These are phyloP conservation scores for Falco concolor DNA, from an alignment of 2,797 vertebrate species.

Conservation along the genomic window DNA sequence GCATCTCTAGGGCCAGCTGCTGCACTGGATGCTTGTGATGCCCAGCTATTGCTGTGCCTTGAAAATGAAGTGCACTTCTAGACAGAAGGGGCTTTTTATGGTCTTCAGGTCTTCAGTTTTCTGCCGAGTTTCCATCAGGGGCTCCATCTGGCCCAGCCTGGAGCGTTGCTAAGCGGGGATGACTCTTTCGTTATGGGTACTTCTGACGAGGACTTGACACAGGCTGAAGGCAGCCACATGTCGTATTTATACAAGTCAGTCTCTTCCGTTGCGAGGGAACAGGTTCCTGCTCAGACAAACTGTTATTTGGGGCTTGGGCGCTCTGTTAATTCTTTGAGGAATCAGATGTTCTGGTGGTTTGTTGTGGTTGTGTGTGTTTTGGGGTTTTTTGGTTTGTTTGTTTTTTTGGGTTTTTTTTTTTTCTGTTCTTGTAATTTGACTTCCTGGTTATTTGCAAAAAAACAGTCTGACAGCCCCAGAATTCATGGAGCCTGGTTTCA, in stretches of 20 bases:
- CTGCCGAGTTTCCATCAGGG: neutral
- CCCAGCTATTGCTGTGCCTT: neutral
- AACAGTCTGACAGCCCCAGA: neutral
- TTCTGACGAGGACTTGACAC: neutral
- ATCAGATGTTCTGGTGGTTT: neutral
- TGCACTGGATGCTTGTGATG: neutral
- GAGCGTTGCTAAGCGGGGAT: neutral
- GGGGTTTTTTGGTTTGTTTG: no score
- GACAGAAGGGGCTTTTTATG: neutral
- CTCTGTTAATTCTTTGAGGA: neutral
- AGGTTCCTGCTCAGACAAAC: neutral
- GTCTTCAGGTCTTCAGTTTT: neutral
- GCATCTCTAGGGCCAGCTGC: neutral
- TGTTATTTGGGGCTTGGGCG: neutral
- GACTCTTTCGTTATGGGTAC: neutral
- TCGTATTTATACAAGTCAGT: neutral
- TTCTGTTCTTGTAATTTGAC: neutral
- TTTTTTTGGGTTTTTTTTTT: neutral
- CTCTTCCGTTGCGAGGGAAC: neutral
- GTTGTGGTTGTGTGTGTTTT: no score
- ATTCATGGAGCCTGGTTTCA: constrained; percentile 15
- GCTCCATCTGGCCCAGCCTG: neutral
- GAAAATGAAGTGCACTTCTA: neutral
- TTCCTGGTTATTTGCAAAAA: constrained; percentile 32
- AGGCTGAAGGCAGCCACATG: neutral